phyloP scores from a whole-genome alignment of 64 coral and sea anemone species.

The Porites lutea region DNA sequence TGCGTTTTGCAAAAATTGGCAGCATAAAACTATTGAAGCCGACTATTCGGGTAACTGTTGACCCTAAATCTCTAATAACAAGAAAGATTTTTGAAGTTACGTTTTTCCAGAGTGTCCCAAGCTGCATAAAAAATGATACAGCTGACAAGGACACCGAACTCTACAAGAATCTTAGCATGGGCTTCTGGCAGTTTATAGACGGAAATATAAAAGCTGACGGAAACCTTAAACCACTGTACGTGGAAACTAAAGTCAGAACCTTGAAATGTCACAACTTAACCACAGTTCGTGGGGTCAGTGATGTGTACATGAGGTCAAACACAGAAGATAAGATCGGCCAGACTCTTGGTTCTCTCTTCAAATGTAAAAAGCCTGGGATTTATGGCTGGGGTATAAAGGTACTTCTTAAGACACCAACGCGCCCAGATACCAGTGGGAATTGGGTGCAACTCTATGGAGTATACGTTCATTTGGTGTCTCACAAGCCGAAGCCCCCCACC shows the following conservation, averaged over 20 bases:
- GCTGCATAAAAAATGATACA: background rate
- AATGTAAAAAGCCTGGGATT: conserved; percentile 6
- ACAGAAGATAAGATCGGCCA: background rate
- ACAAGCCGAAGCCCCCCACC: background rate
- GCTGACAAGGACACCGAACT: background rate
- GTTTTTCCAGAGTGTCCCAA: conserved; percentile 9
- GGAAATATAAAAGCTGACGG: background rate
- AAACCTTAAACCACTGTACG: background rate
- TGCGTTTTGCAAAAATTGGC: background rate
- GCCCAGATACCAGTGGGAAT: background rate
- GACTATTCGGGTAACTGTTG: background rate
- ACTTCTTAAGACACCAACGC: conserved; percentile 3
- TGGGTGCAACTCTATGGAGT: background rate
- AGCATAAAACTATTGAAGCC: background rate
- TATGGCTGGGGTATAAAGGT: background rate
- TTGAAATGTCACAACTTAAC: background rate
- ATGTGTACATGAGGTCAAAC: background rate
- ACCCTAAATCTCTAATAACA: conserved; percentile 3
- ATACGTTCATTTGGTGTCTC: background rate
- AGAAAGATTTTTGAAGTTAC: conserved; percentile 21
- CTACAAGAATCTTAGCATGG: conserved; percentile 8
- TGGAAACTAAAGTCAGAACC: background rate
- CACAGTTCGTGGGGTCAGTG: background rate
- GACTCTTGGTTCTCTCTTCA: background rate
- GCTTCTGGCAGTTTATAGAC: conserved; percentile 2